Percentiles rank a stretch among this genome's conserved stretches.
Evolutionary conservation across 2,113 vertebrate species (phyloP).

Genomic region (Toxotes jaculatrix): DNA sequence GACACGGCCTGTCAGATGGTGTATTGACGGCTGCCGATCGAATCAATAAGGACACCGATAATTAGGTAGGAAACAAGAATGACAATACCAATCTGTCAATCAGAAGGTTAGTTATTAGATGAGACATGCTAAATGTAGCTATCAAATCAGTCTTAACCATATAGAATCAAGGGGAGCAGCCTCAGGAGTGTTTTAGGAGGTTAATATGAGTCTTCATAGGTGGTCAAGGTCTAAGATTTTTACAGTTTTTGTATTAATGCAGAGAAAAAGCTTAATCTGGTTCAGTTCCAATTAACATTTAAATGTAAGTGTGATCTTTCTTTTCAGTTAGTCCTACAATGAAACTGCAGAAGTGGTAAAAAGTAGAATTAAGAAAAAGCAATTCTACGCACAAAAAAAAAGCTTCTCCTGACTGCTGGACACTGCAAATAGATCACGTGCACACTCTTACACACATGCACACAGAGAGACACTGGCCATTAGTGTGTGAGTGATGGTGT

Average conservation of each 20-base stretch:
- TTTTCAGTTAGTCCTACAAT: slow-evolving; percentile 7
- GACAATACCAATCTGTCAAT: slow-evolving; percentile 35
- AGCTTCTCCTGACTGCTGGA: slow-evolving; percentile 28
- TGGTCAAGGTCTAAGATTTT: not conserved
- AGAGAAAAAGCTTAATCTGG: not conserved
- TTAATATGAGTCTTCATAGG: not conserved
- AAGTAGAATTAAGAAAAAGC: not conserved
- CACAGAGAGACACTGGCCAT: slow-evolving; percentile 40
- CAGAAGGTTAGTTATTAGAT: slow-evolving; percentile 47
- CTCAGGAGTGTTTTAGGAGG: not conserved
- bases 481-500: slow-evolving; percentile 63
- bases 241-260: not conserved
- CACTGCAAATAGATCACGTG: slow-evolving; percentile 5
- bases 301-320: slow-evolving; percentile 4
- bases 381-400: not conserved
- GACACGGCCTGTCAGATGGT: slow-evolving; percentile 41
- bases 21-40: slow-evolving; percentile 30
- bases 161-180: not conserved
- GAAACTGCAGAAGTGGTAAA: not conserved
- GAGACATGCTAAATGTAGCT: not conserved
- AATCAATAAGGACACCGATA: slow-evolving; percentile 36
- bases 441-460: not conserved
- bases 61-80: slow-evolving; percentile 20
- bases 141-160: not conserved
- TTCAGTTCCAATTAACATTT: slow-evolving; percentile 19